Evolutionary conservation across 2,888 invertebrate species (phyloP), one percentile per base, ranked within the genome.

Genomic region (Tipula confusa): DNA sequence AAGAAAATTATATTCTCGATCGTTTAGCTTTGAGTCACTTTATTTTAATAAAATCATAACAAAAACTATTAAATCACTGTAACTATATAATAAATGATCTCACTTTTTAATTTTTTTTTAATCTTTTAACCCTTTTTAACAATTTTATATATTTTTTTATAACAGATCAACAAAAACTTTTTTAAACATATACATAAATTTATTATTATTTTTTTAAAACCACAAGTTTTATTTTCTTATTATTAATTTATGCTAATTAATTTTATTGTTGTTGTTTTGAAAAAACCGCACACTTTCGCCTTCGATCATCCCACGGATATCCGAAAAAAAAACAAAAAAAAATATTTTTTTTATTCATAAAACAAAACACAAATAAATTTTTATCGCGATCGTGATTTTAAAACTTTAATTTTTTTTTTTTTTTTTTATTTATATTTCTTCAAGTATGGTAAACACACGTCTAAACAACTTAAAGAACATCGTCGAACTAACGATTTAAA

Each of bases 271-370:
- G 64, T 64, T 64, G 64, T 64, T 64, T 24, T 43, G 9, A 64
- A 11, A 13, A 29, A 29, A 80, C 80, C 80, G 80, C 80, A 29
- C 80, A 80, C 80, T 80, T 80, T 80, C 80, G 80, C 80, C 80
- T 80, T 80, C 80, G 80, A 80, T 80, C 80, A 80, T 80, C 80
- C 80, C 80, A 80, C 80, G 80, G 80, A 80, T 80, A 80, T 80
- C 80, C 80, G 80, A 80, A 80, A 80, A 64, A 48, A 1, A 48
- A 64, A 64, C 6, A 64, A 15, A n/a, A n/a, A 64, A n/a, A 13
- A 11, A 18, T 79, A 28, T 79, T 79, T 79, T 13, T 24, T 28
- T 79, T 80, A 80, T 80, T 11, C 79, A 79, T 3, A 79, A 79
- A 28, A 28, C 11, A 11, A 29, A 29, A 4, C 11, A 79, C n/a